Conservation (phyloP, 23 tunicate genomes). For the Oikopleura dioica region DNA sequence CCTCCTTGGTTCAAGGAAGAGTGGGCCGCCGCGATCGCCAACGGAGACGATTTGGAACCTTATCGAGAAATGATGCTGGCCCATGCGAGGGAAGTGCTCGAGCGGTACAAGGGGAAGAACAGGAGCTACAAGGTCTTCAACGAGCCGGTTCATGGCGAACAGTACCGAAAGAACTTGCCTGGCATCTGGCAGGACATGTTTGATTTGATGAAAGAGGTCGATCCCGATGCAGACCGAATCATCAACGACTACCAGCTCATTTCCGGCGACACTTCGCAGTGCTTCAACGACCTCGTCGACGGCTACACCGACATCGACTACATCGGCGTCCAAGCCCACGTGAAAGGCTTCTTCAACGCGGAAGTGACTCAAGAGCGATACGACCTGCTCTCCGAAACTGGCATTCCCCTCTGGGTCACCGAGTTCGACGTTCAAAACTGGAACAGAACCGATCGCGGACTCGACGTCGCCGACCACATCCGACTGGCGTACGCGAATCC, state of each 20-base stretch:
- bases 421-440: not conserved
- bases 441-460: not conserved
- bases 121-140: not conserved
- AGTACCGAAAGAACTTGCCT: not conserved
- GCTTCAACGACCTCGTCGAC: not conserved
- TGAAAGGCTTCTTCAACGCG: not conserved
- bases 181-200: not conserved
- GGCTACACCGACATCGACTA: not conserved
- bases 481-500: constrained; percentile 2
- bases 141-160: not conserved
- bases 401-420: not conserved
- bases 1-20: not conserved
- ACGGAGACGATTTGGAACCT: not conserved
- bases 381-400: not conserved
- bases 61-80: not conserved
- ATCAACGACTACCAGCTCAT: not conserved
- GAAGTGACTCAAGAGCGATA: not conserved
- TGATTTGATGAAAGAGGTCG: not conserved
- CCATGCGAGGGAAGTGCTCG: not conserved
- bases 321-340: not conserved
- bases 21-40: not conserved
- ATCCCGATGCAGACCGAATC: not conserved
- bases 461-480: not conserved
- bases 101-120: not conserved
- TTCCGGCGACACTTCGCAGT: not conserved